Base-by-base conservation (phyloP, 2,888 invertebrate species). In the Micropterix aruncella region DNA sequence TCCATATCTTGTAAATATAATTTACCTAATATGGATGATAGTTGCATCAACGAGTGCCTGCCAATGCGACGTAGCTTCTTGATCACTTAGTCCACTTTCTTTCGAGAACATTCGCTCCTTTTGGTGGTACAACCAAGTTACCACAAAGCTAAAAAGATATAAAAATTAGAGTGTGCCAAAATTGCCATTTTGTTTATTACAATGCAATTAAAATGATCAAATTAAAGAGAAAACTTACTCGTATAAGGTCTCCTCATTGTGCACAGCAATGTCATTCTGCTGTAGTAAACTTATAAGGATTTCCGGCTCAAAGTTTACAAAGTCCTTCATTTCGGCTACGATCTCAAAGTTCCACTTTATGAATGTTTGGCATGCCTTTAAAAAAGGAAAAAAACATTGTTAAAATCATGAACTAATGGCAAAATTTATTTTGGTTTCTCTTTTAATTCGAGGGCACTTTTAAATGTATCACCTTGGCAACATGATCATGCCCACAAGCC, bases 261-360 rank as follows among this genome's bases (percentile, higher is more conserved):
- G 79, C 46, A 95, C 77, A 37, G 94, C 91, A 9, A 95, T 67
- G 62, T 90, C 91, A 56, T 86, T 87, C 60, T 90, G 86, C 59
- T 85, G 81, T 52, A 94, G 63, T 52, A 95, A 66, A 43, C 77
- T 71, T 38, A 84, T 73, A 48, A 94, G 67, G 36, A 85, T 77
- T 51, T 90, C 88, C 1, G 80, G 74, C 57, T 91, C 91, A 58
- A 94, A 78, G 57, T 83, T 83, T 1, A 77, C 77, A 60, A 93
- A 89, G 59, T 91, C 91, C 39, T 74, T 73, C 1, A 83, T 84
- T 44, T 79, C 75, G 43, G 87, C 80, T 16, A 91, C 83, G 56
- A 82, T 75, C 61, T 90, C 87, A 51, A 94, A 74, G 64, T 95
- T 95, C 87, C 90, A 91, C 59, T 88, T 89, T 39, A 94, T 77